These are phyloP conservation scores for Antechinus flavipes DNA, from an alignment of 2,113 vertebrate species.

Conservation along the genomic window DNA sequence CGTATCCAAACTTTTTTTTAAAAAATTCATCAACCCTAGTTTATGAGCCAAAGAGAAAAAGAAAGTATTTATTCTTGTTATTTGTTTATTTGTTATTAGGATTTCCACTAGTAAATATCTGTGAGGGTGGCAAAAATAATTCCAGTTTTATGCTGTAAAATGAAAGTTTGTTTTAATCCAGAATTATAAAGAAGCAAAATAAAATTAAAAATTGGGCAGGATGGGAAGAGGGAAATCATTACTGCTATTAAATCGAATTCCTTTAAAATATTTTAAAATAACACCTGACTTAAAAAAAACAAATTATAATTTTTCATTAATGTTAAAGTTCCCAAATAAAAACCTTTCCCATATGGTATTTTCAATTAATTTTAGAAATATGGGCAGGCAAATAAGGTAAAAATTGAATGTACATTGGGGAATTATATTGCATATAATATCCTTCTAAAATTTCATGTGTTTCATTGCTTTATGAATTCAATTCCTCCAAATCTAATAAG, in stretches of 20 bases:
- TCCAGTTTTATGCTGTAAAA: constrained; percentile 45
- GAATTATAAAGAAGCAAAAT: constrained; percentile 18
- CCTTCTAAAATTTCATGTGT: constrained; percentile 62
- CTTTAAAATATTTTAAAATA: constrained; percentile 56
- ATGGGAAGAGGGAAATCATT: not conserved
- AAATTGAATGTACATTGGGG: constrained; percentile 70
- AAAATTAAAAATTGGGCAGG: constrained; percentile 2
- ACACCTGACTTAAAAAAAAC: constrained; percentile 47
- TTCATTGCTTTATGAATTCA: constrained; percentile 69
- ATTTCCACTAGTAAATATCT: not conserved
- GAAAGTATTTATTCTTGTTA: not conserved
- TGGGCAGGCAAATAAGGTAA: constrained; percentile 53
- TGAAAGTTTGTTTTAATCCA: constrained; percentile 47
- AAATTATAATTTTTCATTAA: constrained; percentile 38
- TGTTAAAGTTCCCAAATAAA: not conserved
- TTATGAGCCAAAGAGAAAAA: not conserved
- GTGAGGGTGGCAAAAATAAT: not conserved
- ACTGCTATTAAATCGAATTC: constrained; percentile 35
- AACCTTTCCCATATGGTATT: constrained; percentile 39
- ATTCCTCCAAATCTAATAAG: constrained; percentile 70
- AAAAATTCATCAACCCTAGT: not conserved
- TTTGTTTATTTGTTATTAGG: not conserved
- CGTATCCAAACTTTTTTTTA: not conserved
- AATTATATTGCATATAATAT: constrained; percentile 69
- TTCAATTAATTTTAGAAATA: constrained; percentile 72